Evolutionary conservation across 2,113 vertebrate genomes (phyloP).

Genomic region (Prionailurus bengalensis): DNA sequence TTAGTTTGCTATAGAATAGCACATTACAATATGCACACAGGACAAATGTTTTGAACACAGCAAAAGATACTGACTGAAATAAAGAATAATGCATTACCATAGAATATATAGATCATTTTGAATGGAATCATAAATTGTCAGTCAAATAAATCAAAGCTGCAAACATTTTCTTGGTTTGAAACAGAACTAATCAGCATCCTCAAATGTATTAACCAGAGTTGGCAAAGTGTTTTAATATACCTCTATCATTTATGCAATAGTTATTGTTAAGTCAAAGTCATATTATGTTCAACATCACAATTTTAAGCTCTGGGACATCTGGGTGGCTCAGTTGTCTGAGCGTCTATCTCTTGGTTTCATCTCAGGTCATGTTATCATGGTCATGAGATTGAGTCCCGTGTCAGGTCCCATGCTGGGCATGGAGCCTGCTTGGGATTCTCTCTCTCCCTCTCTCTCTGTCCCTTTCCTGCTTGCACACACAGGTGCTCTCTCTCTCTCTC

Average conservation of each 20-base stretch:
- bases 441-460: too few species aligned
- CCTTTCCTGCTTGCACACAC: too few species aligned
- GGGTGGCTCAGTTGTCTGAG: too few species aligned
- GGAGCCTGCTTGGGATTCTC: too few species aligned
- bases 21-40: conserved; percentile 27
- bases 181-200: not conserved
- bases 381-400: too few species aligned
- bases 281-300: not conserved
- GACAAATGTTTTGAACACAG: conserved; percentile 11
- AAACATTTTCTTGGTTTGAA: conserved; percentile 58
- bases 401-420: too few species aligned
- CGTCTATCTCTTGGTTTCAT: too few species aligned
- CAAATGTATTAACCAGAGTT: not conserved
- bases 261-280: not conserved
- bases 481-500: too few species aligned
- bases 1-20: conserved; percentile 60
- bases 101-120: not conserved
- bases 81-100: conserved; percentile 48
- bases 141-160: conserved; percentile 55
- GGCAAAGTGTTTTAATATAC: not conserved
- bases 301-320: not conserved
- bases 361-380: too few species aligned
- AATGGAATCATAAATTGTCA: conserved; percentile 66
- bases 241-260: not conserved
- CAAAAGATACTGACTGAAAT: conserved; percentile 56